phyloP scores from a whole-genome alignment of 2,888 invertebrate genomes.

The Cactoblastis cactorum region DNA sequence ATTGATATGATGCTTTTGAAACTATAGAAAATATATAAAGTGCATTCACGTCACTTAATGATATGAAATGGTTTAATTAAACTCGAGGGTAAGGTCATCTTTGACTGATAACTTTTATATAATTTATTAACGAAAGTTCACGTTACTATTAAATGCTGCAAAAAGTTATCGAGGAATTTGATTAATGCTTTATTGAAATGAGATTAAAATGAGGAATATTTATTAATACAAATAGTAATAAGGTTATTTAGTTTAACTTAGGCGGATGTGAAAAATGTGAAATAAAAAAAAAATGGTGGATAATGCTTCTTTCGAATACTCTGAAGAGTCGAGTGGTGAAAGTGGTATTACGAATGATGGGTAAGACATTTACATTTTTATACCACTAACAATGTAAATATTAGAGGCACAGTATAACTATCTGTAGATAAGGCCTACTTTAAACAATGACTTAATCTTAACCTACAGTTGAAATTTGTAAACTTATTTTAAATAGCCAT shows the following conservation, averaged over 20 bases:
- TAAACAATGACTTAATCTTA: too few species aligned
- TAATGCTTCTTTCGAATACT: constrained; percentile 67
- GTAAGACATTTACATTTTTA: constrained; percentile 49
- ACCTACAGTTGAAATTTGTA: too few species aligned
- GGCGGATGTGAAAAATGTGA: constrained; percentile 18
- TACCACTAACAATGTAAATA: too few species aligned
- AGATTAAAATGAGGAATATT: too few species aligned
- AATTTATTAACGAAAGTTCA: neutral
- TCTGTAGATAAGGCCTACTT: neutral
- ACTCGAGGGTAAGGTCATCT: neutral
- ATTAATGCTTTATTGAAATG: neutral
- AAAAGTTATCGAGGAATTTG: too few species aligned
- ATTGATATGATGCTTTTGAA: too few species aligned
- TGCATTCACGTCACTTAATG: too few species aligned
- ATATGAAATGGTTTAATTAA: neutral
- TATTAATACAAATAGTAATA: too few species aligned
- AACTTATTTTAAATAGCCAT: too few species aligned
- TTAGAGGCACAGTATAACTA: too few species aligned
- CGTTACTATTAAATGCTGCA: too few species aligned
- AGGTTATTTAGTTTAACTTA: neutral
- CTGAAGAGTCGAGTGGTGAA: constrained; percentile 64
- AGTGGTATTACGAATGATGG: constrained; percentile 36
- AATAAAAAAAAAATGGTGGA: constrained; percentile 56
- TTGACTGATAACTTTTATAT: neutral
- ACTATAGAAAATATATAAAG: too few species aligned